Evolutionary conservation across 2,888 invertebrate species (phyloP).

Genomic region (Pandemis cinnamomeana): DNA sequence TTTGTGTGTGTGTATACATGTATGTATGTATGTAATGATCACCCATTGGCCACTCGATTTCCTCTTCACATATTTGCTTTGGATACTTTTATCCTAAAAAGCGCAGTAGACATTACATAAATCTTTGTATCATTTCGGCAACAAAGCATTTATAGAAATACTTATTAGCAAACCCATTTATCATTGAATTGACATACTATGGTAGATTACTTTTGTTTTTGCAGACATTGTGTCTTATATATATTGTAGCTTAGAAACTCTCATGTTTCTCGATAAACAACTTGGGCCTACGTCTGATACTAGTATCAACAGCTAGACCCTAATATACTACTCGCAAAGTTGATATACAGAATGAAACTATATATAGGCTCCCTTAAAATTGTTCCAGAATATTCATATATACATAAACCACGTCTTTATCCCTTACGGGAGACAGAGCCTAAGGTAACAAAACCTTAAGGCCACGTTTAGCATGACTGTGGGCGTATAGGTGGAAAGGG

Average conservation of each 20-base stretch:
- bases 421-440: too few species aligned
- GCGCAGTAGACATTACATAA: not conserved
- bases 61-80: not conserved
- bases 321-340: too few species aligned
- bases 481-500: too few species aligned
- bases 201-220: not conserved
- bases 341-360: not conserved
- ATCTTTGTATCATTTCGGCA: not conserved
- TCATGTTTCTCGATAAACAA: not conserved
- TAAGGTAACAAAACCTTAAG: too few species aligned
- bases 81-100: not conserved
- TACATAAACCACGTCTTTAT: too few species aligned
- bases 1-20: too few species aligned
- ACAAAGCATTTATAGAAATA: not conserved
- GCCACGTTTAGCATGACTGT: too few species aligned
- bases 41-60: too few species aligned
- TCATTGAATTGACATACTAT: not conserved
- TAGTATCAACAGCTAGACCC: not conserved
- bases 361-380: too few species aligned
- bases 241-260: not conserved
- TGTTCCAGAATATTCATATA: too few species aligned
- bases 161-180: not conserved
- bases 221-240: too few species aligned
- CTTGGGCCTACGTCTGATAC: not conserved
- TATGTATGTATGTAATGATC: too few species aligned